phyloP scores from a whole-genome alignment of 2,113 vertebrate genomes.

The Craseonycteris thonglongyai region DNA sequence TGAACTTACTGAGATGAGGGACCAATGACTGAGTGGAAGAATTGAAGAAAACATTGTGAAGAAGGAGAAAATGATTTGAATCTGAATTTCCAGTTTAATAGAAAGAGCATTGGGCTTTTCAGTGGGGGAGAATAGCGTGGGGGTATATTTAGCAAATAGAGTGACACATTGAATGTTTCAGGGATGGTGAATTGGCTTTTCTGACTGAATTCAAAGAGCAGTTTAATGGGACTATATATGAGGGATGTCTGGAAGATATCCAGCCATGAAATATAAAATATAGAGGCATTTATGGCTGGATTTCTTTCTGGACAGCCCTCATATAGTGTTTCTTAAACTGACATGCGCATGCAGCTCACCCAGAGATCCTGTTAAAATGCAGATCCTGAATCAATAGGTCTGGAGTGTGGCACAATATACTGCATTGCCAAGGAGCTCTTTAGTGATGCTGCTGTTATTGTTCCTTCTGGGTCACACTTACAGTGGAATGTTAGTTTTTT shows the following conservation, averaged over 20 bases:
- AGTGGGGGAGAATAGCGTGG: neutral
- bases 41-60: neutral
- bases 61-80: neutral
- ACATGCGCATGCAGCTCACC: neutral
- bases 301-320: no score
- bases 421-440: neutral
- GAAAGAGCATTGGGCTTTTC: neutral
- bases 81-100: neutral
- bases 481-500: neutral
- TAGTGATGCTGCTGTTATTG: neutral
- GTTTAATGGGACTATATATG: neutral
- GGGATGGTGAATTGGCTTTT: neutral
- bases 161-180: neutral
- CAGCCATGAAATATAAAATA: no score
- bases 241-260: no score
- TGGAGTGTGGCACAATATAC: no score
- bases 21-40: neutral
- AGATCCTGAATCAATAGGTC: neutral
- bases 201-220: neutral
- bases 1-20: neutral
- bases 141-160: neutral
- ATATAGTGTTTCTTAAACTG: neutral
- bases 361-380: neutral
- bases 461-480: neutral
- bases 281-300: no score